A percentile compares a stretch with the other conserved stretches of the same genome.
phyloP scores from a whole-genome alignment of 2,888 invertebrate genomes.

The Geophilus truncorum region DNA sequence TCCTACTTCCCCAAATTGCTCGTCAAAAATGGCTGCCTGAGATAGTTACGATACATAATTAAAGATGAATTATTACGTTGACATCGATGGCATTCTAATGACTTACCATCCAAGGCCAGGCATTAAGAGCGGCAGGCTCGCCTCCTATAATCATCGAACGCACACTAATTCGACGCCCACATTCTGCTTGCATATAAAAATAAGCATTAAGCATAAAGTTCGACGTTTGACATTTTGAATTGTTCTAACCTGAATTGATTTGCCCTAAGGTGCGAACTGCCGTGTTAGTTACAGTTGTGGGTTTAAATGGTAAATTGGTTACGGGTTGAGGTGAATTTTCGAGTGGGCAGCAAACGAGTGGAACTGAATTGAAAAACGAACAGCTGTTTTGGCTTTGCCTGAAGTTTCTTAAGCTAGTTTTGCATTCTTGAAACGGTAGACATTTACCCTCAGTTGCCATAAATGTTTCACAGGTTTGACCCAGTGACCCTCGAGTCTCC shows the following conservation, averaged over 20 bases:
- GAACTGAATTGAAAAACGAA: neutral
- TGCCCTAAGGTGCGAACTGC: neutral
- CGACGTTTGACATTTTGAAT: neutral
- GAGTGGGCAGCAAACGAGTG: neutral
- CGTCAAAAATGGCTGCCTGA: constrained; percentile 29
- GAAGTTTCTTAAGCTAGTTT: neutral
- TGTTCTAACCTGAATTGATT: neutral
- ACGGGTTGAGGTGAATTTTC: neutral
- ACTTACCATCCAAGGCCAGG: constrained; percentile 31
- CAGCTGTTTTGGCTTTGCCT: neutral
- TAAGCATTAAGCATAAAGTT: neutral
- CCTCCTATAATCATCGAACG: neutral
- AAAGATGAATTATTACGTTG: neutral
- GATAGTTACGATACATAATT: too few species aligned
- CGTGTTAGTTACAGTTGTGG: neutral
- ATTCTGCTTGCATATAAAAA: neutral
- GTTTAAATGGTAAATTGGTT: neutral
- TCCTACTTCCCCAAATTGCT: neutral
- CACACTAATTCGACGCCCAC: neutral
- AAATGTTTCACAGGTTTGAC: neutral
- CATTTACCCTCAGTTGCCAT: neutral
- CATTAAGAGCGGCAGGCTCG: neutral
- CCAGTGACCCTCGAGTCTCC: neutral
- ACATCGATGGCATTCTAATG: neutral
- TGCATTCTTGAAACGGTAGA: neutral